Evolutionary conservation across 2,888 invertebrate species (phyloP), one percentile per base, ranked within the genome.

Genomic region (Heterodera filipjevi): DNA sequence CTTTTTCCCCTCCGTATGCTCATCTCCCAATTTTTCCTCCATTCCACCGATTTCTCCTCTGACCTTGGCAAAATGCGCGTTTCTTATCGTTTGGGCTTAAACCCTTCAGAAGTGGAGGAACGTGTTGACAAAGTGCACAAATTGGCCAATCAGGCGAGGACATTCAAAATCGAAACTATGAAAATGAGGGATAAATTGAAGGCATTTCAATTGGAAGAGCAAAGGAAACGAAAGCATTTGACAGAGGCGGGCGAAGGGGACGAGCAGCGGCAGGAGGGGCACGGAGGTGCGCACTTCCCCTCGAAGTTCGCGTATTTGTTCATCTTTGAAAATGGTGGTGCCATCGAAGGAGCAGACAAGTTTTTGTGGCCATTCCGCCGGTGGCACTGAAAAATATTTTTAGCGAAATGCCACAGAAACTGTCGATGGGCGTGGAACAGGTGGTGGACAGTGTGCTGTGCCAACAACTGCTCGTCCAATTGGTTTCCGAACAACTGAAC

Each of bases 301-400:
- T 66, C 66, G 66, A 75, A 75, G 22, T 75, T 75, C 19, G 75
- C 75, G 5, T 75, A 75, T 75, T 33, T 75, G 46, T 75, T 75
- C 68, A 66, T 75, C 46, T 64, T 75, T 35, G 75, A 75, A 64
- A 35, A n/a, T n/a, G n/a, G 46, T 33, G n/a, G 46, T 32, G 44
- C 66, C 46, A 33, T 30, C 19, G 64, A 30, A 35, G n/a, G 5
- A 22, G 33, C 32, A 68, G 19, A 68, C 32, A 68, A 27, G 68
- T 68, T 35, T 66, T 19, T 68, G n/a, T n/a, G 49, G 2, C 12
- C 12, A 12, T 39, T 6, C 39, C 32, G 12, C 12, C 66, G 14
- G 5, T n/a, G 14, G 27, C 12, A 66, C 0, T 32, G 27, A 66
- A 66, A 66, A 27, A 27, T 27, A 27, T 16, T 32, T 19, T n/a